phyloP scores from a whole-genome alignment of 2,797 vertebrate species.

The Sebastes aleutianus region DNA sequence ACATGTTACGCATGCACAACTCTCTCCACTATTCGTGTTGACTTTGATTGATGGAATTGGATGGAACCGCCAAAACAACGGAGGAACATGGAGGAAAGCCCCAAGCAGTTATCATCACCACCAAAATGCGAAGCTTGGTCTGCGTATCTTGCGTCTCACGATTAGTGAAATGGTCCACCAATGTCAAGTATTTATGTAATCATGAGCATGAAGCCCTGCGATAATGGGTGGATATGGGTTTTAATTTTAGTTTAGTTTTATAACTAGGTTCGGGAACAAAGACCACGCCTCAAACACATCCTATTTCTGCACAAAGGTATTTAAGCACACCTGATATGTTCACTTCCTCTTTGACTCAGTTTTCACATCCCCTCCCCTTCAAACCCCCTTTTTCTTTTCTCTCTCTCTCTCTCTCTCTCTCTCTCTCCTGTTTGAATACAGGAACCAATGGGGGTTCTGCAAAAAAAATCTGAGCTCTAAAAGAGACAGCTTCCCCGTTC shows the following conservation, averaged over 20 bases:
- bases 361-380: background rate
- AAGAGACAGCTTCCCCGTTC: background rate
- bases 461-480: background rate
- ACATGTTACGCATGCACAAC: background rate
- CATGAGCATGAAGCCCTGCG: background rate
- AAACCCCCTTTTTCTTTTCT: background rate
- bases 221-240: background rate
- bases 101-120: background rate
- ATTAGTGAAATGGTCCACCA: background rate
- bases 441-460: background rate
- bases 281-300: background rate
- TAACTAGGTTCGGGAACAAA: no score
- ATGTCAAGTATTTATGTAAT: background rate
- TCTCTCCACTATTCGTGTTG: background rate
- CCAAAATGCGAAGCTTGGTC: background rate
- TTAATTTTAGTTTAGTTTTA: background rate
- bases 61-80: background rate
- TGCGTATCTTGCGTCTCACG: background rate
- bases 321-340: background rate
- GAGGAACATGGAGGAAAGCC: background rate
- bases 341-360: background rate
- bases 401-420: no score
- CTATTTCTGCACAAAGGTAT: background rate
- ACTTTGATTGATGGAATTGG: background rate
- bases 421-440: background rate